Percentiles rank a stretch among this genome's conserved stretches.
These are phyloP conservation scores for Oscheius onirici DNA, from an alignment of 2,888 invertebrate genomes.

Conservation along the genomic window DNA sequence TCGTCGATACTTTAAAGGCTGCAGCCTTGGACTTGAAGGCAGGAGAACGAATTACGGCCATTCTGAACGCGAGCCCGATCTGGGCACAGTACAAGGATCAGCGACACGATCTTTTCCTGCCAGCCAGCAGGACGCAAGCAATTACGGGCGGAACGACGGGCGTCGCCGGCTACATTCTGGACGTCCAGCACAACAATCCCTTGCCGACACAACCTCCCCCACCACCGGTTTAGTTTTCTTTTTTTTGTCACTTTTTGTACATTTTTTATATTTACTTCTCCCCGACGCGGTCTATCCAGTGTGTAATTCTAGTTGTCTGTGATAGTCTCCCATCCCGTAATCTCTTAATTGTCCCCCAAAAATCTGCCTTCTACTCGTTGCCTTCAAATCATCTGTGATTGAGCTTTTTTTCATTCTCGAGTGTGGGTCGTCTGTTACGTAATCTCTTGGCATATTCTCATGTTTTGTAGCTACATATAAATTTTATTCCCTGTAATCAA, in stretches of 20 bases:
- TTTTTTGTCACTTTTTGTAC: background rate
- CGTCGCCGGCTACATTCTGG: constrained; percentile 66
- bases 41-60: constrained; percentile 69
- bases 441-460: constrained; percentile 17
- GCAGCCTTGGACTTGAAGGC: constrained; percentile 61
- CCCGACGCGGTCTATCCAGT: background rate
- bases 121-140: constrained; percentile 64
- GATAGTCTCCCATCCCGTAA: background rate
- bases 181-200: constrained; percentile 61
- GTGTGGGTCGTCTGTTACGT: background rate
- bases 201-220: constrained; percentile 44
- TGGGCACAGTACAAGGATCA: constrained; percentile 97
- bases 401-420: background rate
- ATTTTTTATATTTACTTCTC: constrained; percentile 1
- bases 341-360: background rate
- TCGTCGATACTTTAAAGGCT: constrained; percentile 90
- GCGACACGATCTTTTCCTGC: constrained; percentile 84
- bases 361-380: background rate
- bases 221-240: constrained; percentile 38
- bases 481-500: too few species aligned
- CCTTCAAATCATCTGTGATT: background rate
- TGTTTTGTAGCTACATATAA: background rate
- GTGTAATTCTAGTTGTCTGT: constrained; percentile 15
- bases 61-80: constrained; percentile 84
- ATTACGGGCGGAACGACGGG: constrained; percentile 64